Base-by-base conservation (phyloP, 1,140 invertebrate species). In the Ceratoteleas bidentatus region DNA sequence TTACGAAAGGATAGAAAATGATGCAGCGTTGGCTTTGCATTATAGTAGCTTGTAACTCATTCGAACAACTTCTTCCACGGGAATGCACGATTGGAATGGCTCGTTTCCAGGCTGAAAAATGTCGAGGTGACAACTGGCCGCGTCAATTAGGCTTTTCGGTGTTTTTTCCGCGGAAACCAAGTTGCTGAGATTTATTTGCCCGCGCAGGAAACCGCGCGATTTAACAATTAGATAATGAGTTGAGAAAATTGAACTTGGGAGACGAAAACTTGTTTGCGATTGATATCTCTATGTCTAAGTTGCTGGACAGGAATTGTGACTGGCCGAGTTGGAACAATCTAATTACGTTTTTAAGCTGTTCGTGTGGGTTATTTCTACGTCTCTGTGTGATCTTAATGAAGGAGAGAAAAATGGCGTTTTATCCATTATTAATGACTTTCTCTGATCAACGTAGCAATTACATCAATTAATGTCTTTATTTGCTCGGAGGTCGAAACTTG, bases 371-470 rank as follows among this genome's bases (percentile, higher is more conserved):
- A 62, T 57, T 62, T 33, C 40, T 57, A 6, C 33, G 9, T 40
- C 43, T 62, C 15, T 8, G 36, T 36, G 56, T 6, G 49, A 52
- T 54, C 65, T 52, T 78, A 78, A 78, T 52, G 65, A 65, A 53
- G 15, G 15, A 6, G 16, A 33, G 52, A 58, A 78, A 78, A 64
- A 70, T 72, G 6, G 8, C 13, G 36, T 49, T 58, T 64, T 64
- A 70, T 78, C 65, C 74, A 78, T 70, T 78, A 78, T 78, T 69
- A 64, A 78, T 78, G 74, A 61, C 65, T 78, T 78, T 78, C 74
- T 64, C 74, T 58, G 40, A 68, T 76, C 64, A 76, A 56, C 36
- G 47, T 9, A 54, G 50, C 70, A 74, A 74, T 74, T 57, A 74
- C 70, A 65, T 62, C 70, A 33, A 57, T 65, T 74, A 65, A 65